Percentiles rank a stretch among this genome's conserved stretches.
Evolutionary conservation across 2,888 invertebrate genomes (phyloP).

Genomic region (Strigamia crassipes): DNA sequence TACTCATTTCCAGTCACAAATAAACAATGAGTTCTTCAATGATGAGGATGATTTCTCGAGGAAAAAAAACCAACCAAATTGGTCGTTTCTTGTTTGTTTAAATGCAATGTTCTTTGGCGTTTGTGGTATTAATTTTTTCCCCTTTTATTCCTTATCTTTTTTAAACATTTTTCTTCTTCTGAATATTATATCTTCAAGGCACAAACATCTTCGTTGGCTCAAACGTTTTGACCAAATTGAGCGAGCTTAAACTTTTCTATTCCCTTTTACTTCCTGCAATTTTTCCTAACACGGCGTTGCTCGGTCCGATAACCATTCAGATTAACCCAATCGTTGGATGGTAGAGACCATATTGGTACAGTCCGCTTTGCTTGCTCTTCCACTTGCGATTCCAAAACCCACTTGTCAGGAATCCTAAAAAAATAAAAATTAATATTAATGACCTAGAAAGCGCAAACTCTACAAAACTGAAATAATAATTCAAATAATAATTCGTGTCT

Average conservation of each 20-base stretch:
- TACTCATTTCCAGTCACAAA: neutral
- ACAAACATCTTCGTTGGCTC: constrained; percentile 18
- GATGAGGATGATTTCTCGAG: constrained; percentile 22
- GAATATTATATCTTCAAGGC: constrained; percentile 13
- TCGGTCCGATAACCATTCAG: constrained; percentile 3
- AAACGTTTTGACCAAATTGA: neutral
- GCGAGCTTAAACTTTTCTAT: neutral
- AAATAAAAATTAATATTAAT: constrained; percentile 33
- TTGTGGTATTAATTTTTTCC: neutral
- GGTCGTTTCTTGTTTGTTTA: constrained; percentile 8
- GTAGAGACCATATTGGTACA: constrained; percentile 56
- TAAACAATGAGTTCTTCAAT: constrained; percentile 4
- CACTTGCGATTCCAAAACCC: constrained; percentile 72
- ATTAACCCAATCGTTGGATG: constrained; percentile 52
- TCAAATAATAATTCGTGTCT: too few relatives aligned
- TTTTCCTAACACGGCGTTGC: neutral
- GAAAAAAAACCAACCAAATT: neutral
- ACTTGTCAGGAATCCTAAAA: constrained; percentile 81
- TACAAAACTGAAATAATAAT: too few relatives aligned
- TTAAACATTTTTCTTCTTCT: neutral
- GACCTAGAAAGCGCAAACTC: too few relatives aligned
- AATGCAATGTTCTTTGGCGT: constrained; percentile 30
- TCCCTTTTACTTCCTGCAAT: constrained; percentile 19
- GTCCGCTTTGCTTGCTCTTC: constrained; percentile 57
- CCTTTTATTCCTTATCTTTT: neutral